These are phyloP conservation scores for Phalangium opilio DNA, from an alignment of 2,888 invertebrate species.

Conservation along the genomic window DNA sequence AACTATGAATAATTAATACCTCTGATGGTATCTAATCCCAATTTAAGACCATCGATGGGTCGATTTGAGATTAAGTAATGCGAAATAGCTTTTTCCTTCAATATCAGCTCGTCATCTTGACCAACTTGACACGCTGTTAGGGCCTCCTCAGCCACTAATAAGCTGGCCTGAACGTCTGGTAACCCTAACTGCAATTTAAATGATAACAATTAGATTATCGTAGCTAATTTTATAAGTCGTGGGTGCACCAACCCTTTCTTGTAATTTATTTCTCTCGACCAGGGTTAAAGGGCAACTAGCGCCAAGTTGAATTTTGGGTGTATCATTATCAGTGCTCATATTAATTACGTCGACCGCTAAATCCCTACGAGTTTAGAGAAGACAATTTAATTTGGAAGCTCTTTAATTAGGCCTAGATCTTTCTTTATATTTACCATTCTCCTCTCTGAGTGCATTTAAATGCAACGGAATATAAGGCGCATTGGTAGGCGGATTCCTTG, in stretches of 20 bases:
- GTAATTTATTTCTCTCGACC: conserved; percentile 28
- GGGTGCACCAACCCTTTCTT: conserved; percentile 26
- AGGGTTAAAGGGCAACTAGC: conserved; percentile 27
- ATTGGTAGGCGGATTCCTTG: conserved; percentile 21
- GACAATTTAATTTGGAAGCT: neutral
- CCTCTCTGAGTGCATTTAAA: conserved; percentile 29
- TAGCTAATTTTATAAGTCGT: too few relatives aligned
- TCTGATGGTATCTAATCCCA: too few relatives aligned
- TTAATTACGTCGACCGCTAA: conserved; percentile 28
- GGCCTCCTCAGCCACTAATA: too few relatives aligned
- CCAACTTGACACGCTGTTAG: too few relatives aligned
- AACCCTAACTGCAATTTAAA: too few relatives aligned
- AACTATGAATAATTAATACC: too few relatives aligned
- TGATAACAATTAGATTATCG: too few relatives aligned
- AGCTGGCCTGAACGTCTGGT: too few relatives aligned
- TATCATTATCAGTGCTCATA: conserved; percentile 23
- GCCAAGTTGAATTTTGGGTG: conserved; percentile 26
- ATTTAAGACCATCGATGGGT: too few relatives aligned
- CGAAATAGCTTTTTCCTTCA: too few relatives aligned
- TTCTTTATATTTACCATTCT: conserved; percentile 25
- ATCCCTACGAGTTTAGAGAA: conserved; percentile 26
- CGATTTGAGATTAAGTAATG: too few relatives aligned
- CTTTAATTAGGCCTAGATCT: neutral
- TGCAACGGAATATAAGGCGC: conserved; percentile 28
- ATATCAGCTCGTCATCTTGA: too few relatives aligned